Conservation (phyloP, 1,140 invertebrate genomes). For the Drosophila cardini region DNA sequence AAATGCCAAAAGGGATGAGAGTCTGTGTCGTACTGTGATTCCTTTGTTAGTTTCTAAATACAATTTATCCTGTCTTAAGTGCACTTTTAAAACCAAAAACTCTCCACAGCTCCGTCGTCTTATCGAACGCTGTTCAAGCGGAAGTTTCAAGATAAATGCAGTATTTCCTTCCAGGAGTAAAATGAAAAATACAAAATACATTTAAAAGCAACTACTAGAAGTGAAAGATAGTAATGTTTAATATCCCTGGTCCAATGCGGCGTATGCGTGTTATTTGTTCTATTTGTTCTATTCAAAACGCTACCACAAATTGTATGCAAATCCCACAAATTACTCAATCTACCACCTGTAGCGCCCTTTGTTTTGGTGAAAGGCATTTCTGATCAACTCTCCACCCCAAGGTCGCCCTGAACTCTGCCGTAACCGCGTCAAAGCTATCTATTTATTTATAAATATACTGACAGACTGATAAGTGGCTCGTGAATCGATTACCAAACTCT, state of each 20-base stretch:
- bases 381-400: conserved; percentile 13
- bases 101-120: conserved; percentile 1
- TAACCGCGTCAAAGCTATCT: conserved; percentile 21
- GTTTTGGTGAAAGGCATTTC: conserved; percentile 28
- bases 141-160: conserved; percentile 2
- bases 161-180: neutral
- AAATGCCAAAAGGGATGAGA: conserved; percentile 15
- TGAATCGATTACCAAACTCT: conserved; percentile 34
- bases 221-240: neutral
- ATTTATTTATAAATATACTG: conserved; percentile 1
- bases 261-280: conserved; percentile 17
- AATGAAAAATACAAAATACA: neutral
- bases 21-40: neutral
- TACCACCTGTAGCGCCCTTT: conserved; percentile 31
- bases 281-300: conserved; percentile 9
- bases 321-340: conserved; percentile 14
- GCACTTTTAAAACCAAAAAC: conserved; percentile 16
- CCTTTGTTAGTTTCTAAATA: conserved; percentile 32
- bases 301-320: conserved; percentile 12
- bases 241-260: neutral
- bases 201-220: neutral
- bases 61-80: conserved; percentile 32
- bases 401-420: conserved; percentile 17
- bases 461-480: conserved; percentile 33
- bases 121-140: conserved; percentile 10